phyloP scores from a whole-genome alignment of 2,888 invertebrate genomes.

The Orchesellides sinensis region DNA sequence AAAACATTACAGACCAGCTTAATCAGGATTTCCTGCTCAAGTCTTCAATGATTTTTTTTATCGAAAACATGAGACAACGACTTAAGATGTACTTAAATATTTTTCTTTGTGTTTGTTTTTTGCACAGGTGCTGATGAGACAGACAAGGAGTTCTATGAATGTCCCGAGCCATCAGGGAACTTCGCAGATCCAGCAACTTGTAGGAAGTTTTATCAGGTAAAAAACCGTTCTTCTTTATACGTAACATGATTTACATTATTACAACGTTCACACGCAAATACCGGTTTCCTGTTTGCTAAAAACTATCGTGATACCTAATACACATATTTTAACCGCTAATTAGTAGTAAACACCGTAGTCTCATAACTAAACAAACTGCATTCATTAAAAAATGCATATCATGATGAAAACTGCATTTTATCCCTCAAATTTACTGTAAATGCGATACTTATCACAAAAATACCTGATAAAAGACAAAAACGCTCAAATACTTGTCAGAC shows the following conservation, averaged over 20 bases:
- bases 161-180: slow-evolving; percentile 90
- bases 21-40: background rate
- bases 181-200: slow-evolving; percentile 93
- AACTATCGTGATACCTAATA: background rate
- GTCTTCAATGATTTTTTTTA: background rate
- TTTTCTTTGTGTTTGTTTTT: no score
- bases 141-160: slow-evolving; percentile 84
- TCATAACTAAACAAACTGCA: no score
- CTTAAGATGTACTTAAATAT: background rate
- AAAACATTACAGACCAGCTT: no score
- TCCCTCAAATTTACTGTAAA: no score
- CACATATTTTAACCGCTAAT: no score
- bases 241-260: no score
- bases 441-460: no score
- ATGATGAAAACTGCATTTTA: no score
- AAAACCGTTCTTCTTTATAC: background rate
- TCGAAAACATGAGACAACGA: background rate
- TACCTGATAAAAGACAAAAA: background rate
- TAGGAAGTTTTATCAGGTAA: slow-evolving; percentile 91
- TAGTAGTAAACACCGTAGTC: no score
- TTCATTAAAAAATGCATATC: no score
- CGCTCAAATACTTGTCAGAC: background rate
- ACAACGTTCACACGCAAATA: background rate
- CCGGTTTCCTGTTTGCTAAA: background rate
- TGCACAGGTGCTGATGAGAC: slow-evolving; percentile 24